Base-by-base conservation (phyloP, 2,888 invertebrate species). In the Drosophila mimetica region DNA sequence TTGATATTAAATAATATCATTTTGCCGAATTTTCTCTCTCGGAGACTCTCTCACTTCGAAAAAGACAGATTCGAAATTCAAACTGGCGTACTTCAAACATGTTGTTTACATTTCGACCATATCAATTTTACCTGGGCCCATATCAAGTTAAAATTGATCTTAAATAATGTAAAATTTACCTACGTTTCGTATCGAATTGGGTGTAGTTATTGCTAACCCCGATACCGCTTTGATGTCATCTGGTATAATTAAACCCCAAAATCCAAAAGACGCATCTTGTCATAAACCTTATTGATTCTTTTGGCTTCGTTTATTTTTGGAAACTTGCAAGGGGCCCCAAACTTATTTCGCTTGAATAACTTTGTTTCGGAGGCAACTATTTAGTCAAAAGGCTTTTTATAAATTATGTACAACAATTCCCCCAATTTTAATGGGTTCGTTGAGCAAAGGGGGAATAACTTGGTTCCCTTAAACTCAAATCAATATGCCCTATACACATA, bases 381-480 rank as follows among this genome's bases (percentile, higher is more conserved):
- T 34, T 52, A 41, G 46, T 50, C 41, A 25, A 64, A 64, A 32
- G 47, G 37, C 61, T 53, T 61, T 72, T 53, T 54, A 70, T 70
- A 72, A 70, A 61, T 72, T 72, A 70, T 70, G 73, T 72, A 70
- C 53, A 44, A 50, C 18, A 46, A 54, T 64, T 30, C 13, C 48
- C 28, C 51, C 20, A 61, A 66, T 67, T 72, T 71, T 44, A 70
- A 70, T 70, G 63, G 72, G 25, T 25, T 11, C 25, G 25, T 28
- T 32, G 44, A 11, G 48, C 44, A 39, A 9, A 13, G n/a, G 36
- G 18, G 30, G 9, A 44, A n/a, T 16, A 16, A 28, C 11, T 14
- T 44, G 44, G 5, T 28, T 44, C 14, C 25, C 25, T 6, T 11
- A 28, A 44, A 44, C 53, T 54, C 72, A 61, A 70, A 70, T 70